phyloP scores from a whole-genome alignment of 35 echinoderm and acorn worm species.

The Ptychodera flava region DNA sequence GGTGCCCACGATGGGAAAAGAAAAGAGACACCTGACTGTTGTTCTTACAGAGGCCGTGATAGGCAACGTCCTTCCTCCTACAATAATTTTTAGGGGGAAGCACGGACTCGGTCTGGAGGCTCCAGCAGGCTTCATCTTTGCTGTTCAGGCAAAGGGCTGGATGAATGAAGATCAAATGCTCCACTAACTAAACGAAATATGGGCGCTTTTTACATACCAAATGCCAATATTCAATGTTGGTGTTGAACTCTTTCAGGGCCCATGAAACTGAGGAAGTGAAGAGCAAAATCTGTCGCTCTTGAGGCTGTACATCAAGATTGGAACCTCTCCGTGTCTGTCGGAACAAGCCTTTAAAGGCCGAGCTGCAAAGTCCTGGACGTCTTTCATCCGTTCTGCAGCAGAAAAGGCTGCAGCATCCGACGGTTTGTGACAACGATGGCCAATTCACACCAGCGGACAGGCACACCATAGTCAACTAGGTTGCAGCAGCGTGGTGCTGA shows the following conservation, averaged over 20 bases:
- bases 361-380: neutral
- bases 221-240: neutral
- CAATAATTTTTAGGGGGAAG: slow-evolving; percentile 18
- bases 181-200: neutral
- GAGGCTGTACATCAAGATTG: slow-evolving; percentile 14
- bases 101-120: neutral
- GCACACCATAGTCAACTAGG: neutral
- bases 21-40: slow-evolving; percentile 10
- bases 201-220: neutral
- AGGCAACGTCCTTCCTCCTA: slow-evolving; percentile 9
- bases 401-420: neutral
- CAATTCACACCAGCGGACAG: neutral
- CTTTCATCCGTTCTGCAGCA: neutral
- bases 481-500: neutral
- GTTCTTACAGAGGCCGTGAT: slow-evolving; percentile 4
- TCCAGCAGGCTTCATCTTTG: neutral
- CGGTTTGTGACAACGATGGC: too few species aligned
- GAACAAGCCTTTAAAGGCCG: slow-evolving; percentile 32
- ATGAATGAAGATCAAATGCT: neutral
- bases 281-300: neutral
- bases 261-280: slow-evolving; percentile 25
- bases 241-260: slow-evolving; percentile 28
- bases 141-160: neutral
- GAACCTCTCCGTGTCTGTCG: slow-evolving; percentile 26
- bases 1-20: neutral